phyloP scores from a whole-genome alignment of 2,797 vertebrate species.

The Cuculus canorus region DNA sequence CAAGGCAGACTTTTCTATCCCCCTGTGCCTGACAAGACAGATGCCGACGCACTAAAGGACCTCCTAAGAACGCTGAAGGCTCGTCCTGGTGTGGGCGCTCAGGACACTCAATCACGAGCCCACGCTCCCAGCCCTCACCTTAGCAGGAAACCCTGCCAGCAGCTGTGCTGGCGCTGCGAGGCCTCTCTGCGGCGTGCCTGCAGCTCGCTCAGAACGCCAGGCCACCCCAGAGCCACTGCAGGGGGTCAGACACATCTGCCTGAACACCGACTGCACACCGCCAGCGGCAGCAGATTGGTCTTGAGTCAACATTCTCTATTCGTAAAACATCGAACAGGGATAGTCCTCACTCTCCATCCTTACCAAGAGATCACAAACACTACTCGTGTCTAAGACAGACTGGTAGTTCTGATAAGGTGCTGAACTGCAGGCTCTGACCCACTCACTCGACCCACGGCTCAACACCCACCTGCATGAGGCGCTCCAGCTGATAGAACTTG shows the following conservation, averaged over 20 bases:
- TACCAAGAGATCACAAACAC: background rate
- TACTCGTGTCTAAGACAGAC: accelerated
- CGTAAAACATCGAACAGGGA: background rate
- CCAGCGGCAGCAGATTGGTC: background rate
- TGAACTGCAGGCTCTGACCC: accelerated
- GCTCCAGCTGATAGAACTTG: conserved; percentile 98
- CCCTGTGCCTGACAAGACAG: background rate
- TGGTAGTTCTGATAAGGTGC: background rate
- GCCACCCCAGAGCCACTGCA: background rate
- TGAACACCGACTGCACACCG: accelerated
- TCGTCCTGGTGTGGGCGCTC: background rate
- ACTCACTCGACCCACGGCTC: accelerated
- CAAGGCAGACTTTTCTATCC: background rate
- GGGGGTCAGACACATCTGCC: background rate
- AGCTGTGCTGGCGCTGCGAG: background rate
- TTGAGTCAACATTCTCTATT: accelerated
- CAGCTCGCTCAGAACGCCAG: background rate
- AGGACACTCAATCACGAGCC: background rate
- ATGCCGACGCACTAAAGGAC: background rate
- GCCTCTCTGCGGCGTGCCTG: background rate
- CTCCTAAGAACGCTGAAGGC: background rate
- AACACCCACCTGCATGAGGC: conserved; percentile 93
- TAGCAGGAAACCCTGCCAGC: background rate
- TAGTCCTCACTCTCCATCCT: background rate
- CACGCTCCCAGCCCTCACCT: background rate